Evolutionary conservation across 2,888 invertebrate species (phyloP).

Genomic region (Pseudococcus longispinus): DNA sequence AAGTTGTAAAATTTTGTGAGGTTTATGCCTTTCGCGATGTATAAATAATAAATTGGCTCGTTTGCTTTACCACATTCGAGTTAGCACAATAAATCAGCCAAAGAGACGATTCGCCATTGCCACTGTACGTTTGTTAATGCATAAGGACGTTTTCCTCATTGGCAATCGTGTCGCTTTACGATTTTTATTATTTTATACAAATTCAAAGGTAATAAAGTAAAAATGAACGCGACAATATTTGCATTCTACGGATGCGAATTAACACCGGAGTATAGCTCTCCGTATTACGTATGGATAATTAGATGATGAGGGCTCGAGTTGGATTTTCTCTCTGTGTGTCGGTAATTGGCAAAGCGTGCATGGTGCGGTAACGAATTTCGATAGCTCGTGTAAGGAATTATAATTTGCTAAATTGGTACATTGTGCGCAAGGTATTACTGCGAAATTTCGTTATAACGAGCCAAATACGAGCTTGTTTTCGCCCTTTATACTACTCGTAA

Average conservation of each 20-base stretch:
- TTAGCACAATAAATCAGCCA: neutral
- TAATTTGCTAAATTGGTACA: conserved; percentile 32
- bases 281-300: conserved; percentile 27
- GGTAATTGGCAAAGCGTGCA: conserved; percentile 36
- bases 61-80: neutral
- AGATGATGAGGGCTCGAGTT: conserved; percentile 32
- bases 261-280: neutral
- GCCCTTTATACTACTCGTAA: conserved; percentile 9
- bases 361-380: conserved; percentile 37
- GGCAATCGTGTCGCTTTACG: neutral
- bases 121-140: neutral
- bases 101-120: neutral
- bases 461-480: conserved; percentile 34
- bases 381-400: conserved; percentile 41
- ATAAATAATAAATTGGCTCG: conserved; percentile 5
- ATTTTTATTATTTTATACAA: neutral
- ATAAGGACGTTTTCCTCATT: neutral
- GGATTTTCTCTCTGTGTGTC: conserved; percentile 22
- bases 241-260: conserved; percentile 15
- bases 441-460: conserved; percentile 40
- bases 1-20: neutral
- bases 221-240: conserved; percentile 28
- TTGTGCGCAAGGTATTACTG: conserved; percentile 39
- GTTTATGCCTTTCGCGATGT: neutral
- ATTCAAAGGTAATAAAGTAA: conserved; percentile 15